These are phyloP conservation scores for Scarus forsteni DNA, from an alignment of 2,797 vertebrate species.

Conservation along the genomic window DNA sequence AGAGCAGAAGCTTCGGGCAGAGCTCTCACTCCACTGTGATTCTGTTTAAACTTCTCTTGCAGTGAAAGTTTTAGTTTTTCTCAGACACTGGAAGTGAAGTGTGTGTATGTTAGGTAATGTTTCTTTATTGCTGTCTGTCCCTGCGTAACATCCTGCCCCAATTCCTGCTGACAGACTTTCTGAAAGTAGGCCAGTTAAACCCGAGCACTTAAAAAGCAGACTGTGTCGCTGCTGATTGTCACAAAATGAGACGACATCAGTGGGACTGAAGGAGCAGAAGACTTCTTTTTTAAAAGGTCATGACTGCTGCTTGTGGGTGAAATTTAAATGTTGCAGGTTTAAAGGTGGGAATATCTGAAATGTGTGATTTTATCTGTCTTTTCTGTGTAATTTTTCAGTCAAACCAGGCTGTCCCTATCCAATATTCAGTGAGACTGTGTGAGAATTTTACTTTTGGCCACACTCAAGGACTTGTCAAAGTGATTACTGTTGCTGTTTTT, in stretches of 20 bases:
- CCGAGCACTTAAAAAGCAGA: background rate
- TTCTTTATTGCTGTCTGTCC: slow-evolving; percentile 17
- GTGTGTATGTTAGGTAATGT: slow-evolving; percentile 3
- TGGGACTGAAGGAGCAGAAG: background rate
- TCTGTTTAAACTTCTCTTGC: background rate
- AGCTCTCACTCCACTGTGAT: background rate
- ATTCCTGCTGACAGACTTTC: background rate
- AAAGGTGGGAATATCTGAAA: background rate
- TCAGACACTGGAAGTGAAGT: no score
- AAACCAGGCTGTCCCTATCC: no score
- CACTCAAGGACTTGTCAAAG: no score
- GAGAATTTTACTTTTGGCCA: background rate
- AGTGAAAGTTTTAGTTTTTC: background rate
- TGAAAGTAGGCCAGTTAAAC: slow-evolving; percentile 29
- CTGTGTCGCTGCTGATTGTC: background rate
- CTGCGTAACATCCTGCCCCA: background rate
- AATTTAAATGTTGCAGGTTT: background rate
- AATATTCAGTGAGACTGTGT: background rate
- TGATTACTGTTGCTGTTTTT: no score
- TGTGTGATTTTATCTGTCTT: no score
- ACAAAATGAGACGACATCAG: background rate
- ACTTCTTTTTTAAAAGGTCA: background rate
- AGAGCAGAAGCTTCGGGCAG: background rate
- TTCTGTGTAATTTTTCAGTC: no score
- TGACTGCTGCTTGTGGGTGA: background rate